phyloP scores from a whole-genome alignment of 2,888 invertebrate species.

The Bembecia ichneumoniformis region DNA sequence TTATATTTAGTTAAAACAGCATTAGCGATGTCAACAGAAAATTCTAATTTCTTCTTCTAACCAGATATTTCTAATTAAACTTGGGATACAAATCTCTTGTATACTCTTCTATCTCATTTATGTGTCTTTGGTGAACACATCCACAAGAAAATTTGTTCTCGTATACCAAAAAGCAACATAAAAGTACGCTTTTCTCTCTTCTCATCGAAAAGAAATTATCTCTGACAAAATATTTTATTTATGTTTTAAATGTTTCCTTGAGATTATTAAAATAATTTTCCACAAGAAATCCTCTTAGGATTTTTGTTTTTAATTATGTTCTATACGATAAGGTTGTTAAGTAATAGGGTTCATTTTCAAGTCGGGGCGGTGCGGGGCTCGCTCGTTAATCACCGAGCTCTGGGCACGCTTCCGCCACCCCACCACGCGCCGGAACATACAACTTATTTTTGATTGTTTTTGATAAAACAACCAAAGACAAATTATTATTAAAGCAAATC shows the following conservation, averaged over 20 bases:
- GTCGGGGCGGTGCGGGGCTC: conserved; percentile 27
- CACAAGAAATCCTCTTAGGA: too few relatives aligned
- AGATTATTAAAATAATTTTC: conserved; percentile 1
- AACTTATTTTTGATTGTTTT: conserved; percentile 67
- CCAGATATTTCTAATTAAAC: too few relatives aligned
- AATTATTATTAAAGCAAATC: conserved; percentile 52
- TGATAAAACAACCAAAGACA: conserved; percentile 64
- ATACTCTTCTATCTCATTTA: too few relatives aligned
- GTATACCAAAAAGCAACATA: too few relatives aligned
- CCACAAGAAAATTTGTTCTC: too few relatives aligned
- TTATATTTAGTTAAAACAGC: too few relatives aligned
- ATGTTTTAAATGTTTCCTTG: not conserved
- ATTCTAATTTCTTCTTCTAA: too few relatives aligned
- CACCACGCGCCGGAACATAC: conserved; percentile 41
- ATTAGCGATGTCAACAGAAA: too few relatives aligned
- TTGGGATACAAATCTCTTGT: too few relatives aligned
- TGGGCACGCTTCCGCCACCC: conserved; percentile 44
- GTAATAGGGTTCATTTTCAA: conserved; percentile 64
- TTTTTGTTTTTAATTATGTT: conserved; percentile 35
- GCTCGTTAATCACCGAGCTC: conserved; percentile 58
- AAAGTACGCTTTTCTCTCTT: too few relatives aligned
- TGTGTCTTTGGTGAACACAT: too few relatives aligned
- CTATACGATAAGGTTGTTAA: conserved; percentile 48
- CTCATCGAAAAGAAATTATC: too few relatives aligned
- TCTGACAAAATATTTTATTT: not conserved